Base-by-base conservation (phyloP, 2,888 invertebrate species). In the Protodeltote pygarga region DNA sequence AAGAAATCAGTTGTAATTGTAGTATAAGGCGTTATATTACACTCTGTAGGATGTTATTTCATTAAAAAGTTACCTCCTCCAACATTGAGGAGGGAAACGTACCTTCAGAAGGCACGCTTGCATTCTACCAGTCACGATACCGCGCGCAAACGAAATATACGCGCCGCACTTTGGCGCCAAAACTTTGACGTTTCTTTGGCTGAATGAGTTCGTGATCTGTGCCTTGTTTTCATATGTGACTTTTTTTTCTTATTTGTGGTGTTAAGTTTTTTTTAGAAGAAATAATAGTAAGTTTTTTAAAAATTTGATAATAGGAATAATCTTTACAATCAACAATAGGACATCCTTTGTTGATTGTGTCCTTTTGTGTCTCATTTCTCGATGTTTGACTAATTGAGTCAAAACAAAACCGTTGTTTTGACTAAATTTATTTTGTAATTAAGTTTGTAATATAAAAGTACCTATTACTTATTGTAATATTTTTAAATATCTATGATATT, bases 1-100 rank as follows among this genome's bases (percentile, higher is more conserved):
- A 48, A 59, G 49, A 38, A 54, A 65, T 33, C 13, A n/a, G 51
- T 34, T 27, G 28, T 13, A 19, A 44, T 31, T 2, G 10, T 38
- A 55, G 40, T 31, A 16, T 49, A 29, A 48, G 27, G 33, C 40
- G 57, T 66, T 40, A 34, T 28, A 21, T 65, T 62, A 61, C 57
- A 10, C 9, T 37, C 31, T 38, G 47, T 59, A 62, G 59, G 63
- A 46, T 58, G 38, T 27, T 32, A 48, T 62, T 65, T 27, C 41
- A 58, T 46, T 62, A 44, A 62, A 62, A 66, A 64, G 51, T 45
- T 57, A 14, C 66, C 55, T 57, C 66, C 65, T 62, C 65, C 55
- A 41, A 32, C 42, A 8, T 5, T 34, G 13, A 33, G 48, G 54
- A 47, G 64, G 60, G 63, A 60, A 63, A 49, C 8, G 46, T 57